Percentiles rank a stretch among this genome's conserved stretches.
Evolutionary conservation across 2,797 vertebrate species (phyloP).

Genomic region (Hypotaenidia philippensis): DNA sequence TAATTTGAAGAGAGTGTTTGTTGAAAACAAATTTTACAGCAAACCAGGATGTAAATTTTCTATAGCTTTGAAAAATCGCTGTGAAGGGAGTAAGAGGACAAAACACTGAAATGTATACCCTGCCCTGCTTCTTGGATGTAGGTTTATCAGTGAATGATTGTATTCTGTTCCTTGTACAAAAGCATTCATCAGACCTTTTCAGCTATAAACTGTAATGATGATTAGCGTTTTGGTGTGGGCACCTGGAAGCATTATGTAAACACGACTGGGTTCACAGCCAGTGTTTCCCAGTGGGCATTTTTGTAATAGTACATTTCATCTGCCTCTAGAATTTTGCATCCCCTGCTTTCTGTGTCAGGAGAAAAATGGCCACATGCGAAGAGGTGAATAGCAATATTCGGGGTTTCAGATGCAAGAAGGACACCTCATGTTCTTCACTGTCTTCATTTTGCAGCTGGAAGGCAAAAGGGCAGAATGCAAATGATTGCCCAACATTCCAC

Average conservation of each 20-base stretch:
- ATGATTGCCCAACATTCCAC: background rate
- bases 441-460: background rate
- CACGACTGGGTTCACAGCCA: background rate
- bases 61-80: constrained; percentile 18
- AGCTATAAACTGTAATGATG: background rate
- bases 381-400: background rate
- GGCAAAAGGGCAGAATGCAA: background rate
- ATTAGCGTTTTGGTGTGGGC: background rate
- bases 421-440: accelerated
- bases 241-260: background rate
- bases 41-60: constrained; percentile 6
- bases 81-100: background rate
- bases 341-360: background rate
- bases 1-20: constrained; percentile 28
- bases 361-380: background rate
- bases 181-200: background rate
- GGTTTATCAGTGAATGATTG: background rate
- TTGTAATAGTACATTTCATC: background rate
- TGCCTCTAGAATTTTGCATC: background rate
- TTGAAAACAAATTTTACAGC: constrained; percentile 30
- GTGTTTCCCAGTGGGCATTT: background rate
- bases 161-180: constrained; percentile 4
- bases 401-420: background rate
- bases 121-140: background rate
- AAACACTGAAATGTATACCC: background rate